Evolutionary conservation across 2,888 invertebrate species (phyloP).

Genomic region (Tipula unca): DNA sequence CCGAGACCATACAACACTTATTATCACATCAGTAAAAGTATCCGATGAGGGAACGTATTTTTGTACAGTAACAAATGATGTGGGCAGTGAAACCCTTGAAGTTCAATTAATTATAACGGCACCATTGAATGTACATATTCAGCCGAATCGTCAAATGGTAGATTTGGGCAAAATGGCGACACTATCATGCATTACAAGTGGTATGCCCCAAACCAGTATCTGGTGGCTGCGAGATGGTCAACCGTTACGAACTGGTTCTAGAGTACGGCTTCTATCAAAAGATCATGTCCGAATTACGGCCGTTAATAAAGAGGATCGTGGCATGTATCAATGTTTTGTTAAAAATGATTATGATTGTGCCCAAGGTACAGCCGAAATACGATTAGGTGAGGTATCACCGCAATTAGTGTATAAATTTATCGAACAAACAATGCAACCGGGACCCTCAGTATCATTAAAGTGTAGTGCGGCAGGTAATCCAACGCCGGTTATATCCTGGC

Average conservation of each 20-base stretch:
- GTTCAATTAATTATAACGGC: constrained; percentile 50
- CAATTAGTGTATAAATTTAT: constrained; percentile 66
- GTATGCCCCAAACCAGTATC: constrained; percentile 67
- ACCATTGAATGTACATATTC: constrained; percentile 65
- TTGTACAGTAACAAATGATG: constrained; percentile 47
- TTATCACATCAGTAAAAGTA: constrained; percentile 45
- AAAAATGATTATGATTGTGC: constrained; percentile 73
- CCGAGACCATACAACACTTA: constrained; percentile 44
- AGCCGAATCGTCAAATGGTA: constrained; percentile 63
- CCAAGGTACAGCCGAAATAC: constrained; percentile 68
- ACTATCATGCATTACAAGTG: constrained; percentile 54
- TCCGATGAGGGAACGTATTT: constrained; percentile 45
- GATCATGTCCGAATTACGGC: constrained; percentile 51
- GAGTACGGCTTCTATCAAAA: constrained; percentile 47
- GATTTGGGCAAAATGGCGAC: constrained; percentile 74
- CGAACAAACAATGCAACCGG: constrained; percentile 68
- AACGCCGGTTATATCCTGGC: constrained; percentile 68
- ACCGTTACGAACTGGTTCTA: constrained; percentile 49
- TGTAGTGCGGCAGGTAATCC: constrained; percentile 71
- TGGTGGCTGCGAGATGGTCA: constrained; percentile 72
- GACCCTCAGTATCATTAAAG: constrained; percentile 67
- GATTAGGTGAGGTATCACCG: constrained; percentile 70
- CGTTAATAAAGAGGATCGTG: constrained; percentile 70
- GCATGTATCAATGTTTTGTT: constrained; percentile 86
- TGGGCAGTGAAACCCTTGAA: constrained; percentile 48